Percentiles rank a stretch among this genome's conserved stretches.
Conservation (phyloP, 2,888 invertebrate species). For the Netelia fuscicornis region DNA sequence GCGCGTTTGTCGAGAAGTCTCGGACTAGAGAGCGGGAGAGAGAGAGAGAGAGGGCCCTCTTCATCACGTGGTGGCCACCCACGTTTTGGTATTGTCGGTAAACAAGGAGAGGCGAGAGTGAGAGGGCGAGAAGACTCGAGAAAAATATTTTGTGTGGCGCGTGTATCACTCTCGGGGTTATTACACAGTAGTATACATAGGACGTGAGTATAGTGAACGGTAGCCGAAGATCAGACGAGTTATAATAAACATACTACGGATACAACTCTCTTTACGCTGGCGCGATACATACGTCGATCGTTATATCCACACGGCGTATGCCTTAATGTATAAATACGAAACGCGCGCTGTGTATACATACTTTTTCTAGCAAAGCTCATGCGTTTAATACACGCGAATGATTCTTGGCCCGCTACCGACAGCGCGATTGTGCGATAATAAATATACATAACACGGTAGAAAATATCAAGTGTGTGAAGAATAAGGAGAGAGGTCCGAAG, state of each 20-base stretch:
- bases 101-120: constrained; percentile 76
- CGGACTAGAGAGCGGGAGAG: neutral
- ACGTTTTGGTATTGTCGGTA: constrained; percentile 85
- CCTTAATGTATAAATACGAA: neutral
- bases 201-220: neutral
- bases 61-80: constrained; percentile 83
- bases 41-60: constrained; percentile 31
- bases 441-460: constrained; percentile 12
- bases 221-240: neutral
- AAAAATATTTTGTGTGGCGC: constrained; percentile 42
- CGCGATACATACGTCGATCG: neutral
- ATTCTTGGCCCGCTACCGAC: neutral
- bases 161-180: constrained; percentile 46
- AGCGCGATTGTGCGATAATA: constrained; percentile 18
- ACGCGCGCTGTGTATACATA: neutral
- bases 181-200: constrained; percentile 12
- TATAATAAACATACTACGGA: neutral
- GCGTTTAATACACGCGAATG: constrained; percentile 43
- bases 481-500: constrained; percentile 23
- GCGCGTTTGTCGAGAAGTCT: neutral
- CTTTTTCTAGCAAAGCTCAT: neutral
- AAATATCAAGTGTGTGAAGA: constrained; percentile 8
- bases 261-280: neutral
- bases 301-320: neutral
- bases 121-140: constrained; percentile 8